Evolutionary conservation across 2,888 invertebrate species (phyloP).

Genomic region (Caenorhabditis sinica): DNA sequence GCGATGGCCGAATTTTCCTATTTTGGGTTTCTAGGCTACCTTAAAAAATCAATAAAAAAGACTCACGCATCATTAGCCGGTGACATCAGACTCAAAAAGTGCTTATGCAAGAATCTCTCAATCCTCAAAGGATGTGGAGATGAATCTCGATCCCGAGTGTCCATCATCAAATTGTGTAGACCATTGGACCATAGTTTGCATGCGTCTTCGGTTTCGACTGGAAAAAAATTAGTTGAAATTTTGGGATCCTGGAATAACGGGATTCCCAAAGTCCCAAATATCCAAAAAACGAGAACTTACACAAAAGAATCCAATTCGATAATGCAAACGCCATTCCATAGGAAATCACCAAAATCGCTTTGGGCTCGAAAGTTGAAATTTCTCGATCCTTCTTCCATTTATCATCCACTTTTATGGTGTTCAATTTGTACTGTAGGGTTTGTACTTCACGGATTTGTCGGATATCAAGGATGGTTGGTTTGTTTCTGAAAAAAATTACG

Average conservation of each 20-base stretch:
- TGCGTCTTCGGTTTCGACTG: conserved; percentile 80
- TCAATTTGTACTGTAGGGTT: conserved; percentile 79
- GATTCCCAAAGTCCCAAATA: background rate
- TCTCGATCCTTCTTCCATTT: conserved; percentile 82
- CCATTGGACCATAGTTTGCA: conserved; percentile 81
- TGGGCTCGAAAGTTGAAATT: conserved; percentile 74
- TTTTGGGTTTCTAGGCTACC: background rate
- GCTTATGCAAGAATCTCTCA: conserved; percentile 81
- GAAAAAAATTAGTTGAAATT: too few relatives aligned
- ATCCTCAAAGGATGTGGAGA: conserved; percentile 77
- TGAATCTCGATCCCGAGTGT: conserved; percentile 71
- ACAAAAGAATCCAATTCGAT: conserved; percentile 76
- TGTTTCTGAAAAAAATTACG: conserved; percentile 70
- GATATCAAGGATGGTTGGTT: conserved; percentile 77
- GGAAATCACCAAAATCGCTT: conserved; percentile 79
- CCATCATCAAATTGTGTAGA: conserved; percentile 77
- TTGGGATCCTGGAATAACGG: background rate
- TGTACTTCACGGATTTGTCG: conserved; percentile 81
- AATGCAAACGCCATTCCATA: conserved; percentile 80
- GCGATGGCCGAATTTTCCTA: background rate
- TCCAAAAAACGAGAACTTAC: conserved; percentile 47
- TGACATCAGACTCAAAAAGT: conserved; percentile 77
- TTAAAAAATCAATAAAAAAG: conserved; percentile 2
- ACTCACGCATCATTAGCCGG: conserved; percentile 71
- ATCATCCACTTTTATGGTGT: conserved; percentile 79